Evolutionary conservation across 2,797 vertebrate genomes (phyloP), one percentile per base, ranked within the genome.

Genomic region (Myioborus miniatus): DNA sequence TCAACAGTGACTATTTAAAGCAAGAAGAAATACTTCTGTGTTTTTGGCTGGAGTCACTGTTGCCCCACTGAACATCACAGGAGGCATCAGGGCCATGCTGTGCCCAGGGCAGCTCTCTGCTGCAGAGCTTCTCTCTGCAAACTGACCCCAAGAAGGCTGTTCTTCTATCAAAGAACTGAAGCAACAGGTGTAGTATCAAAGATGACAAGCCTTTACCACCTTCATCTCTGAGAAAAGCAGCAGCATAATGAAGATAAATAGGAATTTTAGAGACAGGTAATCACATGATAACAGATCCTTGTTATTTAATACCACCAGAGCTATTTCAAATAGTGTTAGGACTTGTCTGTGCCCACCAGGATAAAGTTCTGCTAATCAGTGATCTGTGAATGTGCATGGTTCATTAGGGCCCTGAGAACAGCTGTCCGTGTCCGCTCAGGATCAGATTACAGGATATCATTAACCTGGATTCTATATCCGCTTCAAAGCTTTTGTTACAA

Each of bases 231-330:
- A 88, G 90, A 86, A 92, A 77, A 90, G 90, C 80, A 95, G 52
- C 85, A 94, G 83, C 20, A 41, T 97, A 96, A 97, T 97, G 97
- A 98, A 97, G 97, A 98, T 96, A 97, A 98, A 98, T 97, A 97
- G 97, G 88, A 83, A 80, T 96, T 98, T 98, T 96, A 96, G 86
- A 97, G 97, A 97, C 97, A 98, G 97, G 97, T 98, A 97, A 98
- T 98, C 97, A 97, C 97, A 97, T 97, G 97, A 96, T 96, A 97
- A 97, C 97, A 97, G 94, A 98, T 97, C 80, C 87, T 56, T 97
- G 96, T 95, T 97, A 97, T 97, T 98, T 97, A 97, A 95, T 87
- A 80, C 89, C 68, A 84, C 79, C 89, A 95, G 93, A 97, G 80
- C 72, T 96, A 87, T 96, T 97, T 96, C 75, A 88, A 83, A 39